Conservation (phyloP, 2,888 invertebrate species). For the Dioctria rufipes region DNA sequence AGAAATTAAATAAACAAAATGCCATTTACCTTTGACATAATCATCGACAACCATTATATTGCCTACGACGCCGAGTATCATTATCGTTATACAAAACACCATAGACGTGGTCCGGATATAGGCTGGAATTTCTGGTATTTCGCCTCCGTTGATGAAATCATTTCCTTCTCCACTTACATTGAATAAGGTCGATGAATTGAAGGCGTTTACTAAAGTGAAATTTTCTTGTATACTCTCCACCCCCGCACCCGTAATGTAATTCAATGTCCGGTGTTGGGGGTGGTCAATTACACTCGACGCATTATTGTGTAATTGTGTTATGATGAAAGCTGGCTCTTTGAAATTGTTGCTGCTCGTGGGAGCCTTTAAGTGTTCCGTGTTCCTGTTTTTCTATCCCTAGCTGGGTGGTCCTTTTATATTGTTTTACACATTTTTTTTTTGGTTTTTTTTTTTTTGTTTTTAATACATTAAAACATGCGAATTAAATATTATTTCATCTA, state of each 20-base stretch:
- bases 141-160: conserved; percentile 36
- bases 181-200: conserved; percentile 60
- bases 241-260: conserved; percentile 57
- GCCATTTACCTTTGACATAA: conserved; percentile 12
- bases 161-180: conserved; percentile 50
- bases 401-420: conserved; percentile 48
- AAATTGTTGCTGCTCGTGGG: conserved; percentile 59
- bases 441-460: conserved; percentile 47
- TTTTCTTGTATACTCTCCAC: conserved; percentile 60
- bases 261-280: conserved; percentile 58
- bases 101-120: conserved; percentile 92
- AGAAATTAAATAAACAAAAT: background rate
- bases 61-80: conserved; percentile 91
- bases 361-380: conserved; percentile 58
- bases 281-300: conserved; percentile 63
- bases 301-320: conserved; percentile 64
- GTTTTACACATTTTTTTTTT: conserved; percentile 47
- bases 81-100: conserved; percentile 88
- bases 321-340: conserved; percentile 61
- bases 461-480: background rate
- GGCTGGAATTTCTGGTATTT: conserved; percentile 79
- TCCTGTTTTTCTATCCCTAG: conserved; percentile 54
- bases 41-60: conserved; percentile 81
- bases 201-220: conserved; percentile 61
- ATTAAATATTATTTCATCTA: background rate